These are phyloP conservation scores for Poeciliopsis prolifica DNA, from an alignment of 2,113 vertebrate species.

Conservation along the genomic window DNA sequence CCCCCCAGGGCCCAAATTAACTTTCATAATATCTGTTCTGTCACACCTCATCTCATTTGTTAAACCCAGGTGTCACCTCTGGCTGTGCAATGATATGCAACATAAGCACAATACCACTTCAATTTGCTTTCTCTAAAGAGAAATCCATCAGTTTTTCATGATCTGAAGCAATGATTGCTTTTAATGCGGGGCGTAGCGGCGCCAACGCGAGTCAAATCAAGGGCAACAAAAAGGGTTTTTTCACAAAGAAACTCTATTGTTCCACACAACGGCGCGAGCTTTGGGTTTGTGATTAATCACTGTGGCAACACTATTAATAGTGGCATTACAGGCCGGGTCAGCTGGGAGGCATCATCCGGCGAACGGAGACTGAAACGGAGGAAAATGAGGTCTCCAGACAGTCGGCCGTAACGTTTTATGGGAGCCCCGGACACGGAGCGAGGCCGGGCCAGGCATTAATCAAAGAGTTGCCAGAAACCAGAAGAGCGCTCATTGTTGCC, in stretches of 20 bases:
- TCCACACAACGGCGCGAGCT: slow-evolving; percentile 29
- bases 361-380: slow-evolving; percentile 48
- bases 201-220: slow-evolving; percentile 23
- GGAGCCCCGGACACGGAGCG: slow-evolving; percentile 52
- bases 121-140: neutral
- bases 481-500: slow-evolving; percentile 56
- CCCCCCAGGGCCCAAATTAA: slow-evolving; percentile 45
- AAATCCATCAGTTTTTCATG: neutral
- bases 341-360: slow-evolving; percentile 58
- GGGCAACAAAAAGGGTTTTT: slow-evolving; percentile 21
- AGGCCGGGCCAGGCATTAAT: slow-evolving; percentile 69
- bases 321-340: slow-evolving; percentile 50
- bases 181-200: slow-evolving; percentile 5
- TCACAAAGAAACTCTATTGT: slow-evolving; percentile 26
- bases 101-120: slow-evolving; percentile 6
- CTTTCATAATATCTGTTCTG: slow-evolving; percentile 41
- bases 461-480: slow-evolving; percentile 64
- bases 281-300: slow-evolving; percentile 65
- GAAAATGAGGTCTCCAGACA: slow-evolving; percentile 73
- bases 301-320: slow-evolving; percentile 65
- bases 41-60: slow-evolving; percentile 50
- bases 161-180: slow-evolving; percentile 9
- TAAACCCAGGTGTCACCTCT: slow-evolving; percentile 35
- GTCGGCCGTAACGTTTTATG: slow-evolving; percentile 69
- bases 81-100: neutral